Conservation (phyloP, 1,140 invertebrate genomes). For the Zaprionus taronus region DNA sequence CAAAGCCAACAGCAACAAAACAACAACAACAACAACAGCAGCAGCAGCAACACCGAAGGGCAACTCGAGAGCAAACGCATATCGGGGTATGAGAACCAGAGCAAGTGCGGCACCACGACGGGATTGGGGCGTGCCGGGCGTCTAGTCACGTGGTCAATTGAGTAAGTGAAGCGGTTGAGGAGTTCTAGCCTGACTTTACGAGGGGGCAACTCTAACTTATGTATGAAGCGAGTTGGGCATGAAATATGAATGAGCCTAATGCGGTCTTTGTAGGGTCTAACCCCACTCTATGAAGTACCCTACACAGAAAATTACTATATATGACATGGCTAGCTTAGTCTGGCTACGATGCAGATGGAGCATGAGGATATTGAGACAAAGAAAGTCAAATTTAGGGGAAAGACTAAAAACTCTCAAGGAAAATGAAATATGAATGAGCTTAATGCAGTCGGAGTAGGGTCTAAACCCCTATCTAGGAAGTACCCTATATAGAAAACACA, state of each 20-base stretch:
- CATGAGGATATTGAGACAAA: background rate
- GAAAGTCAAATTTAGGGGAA: background rate
- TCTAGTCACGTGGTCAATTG: conserved; percentile 49
- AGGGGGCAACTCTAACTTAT: background rate
- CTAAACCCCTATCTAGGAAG: too few species aligned
- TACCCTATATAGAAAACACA: too few species aligned
- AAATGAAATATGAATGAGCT: too few species aligned
- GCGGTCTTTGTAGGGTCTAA: background rate
- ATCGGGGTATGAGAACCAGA: conserved; percentile 44
- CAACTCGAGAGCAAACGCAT: conserved; percentile 30
- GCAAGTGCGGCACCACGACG: conserved; percentile 43
- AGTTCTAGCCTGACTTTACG: background rate
- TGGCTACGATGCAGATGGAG: background rate
- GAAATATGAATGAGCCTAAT: conserved; percentile 2
- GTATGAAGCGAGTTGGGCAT: background rate
- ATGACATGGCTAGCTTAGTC: background rate
- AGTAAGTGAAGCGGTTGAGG: conserved; percentile 13
- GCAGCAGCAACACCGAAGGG: conserved; percentile 38
- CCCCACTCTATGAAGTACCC: background rate
- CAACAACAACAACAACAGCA: conserved; percentile 16
- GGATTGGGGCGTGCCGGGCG: conserved; percentile 45
- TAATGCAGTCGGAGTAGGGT: too few species aligned
- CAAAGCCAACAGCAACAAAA: conserved; percentile 45
- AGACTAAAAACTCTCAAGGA: background rate
- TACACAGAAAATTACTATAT: background rate